Percentiles rank a stretch among this genome's conserved stretches.
Evolutionary conservation across 2,113 vertebrate genomes (phyloP).

Genomic region (Phyllostomus hastatus): DNA sequence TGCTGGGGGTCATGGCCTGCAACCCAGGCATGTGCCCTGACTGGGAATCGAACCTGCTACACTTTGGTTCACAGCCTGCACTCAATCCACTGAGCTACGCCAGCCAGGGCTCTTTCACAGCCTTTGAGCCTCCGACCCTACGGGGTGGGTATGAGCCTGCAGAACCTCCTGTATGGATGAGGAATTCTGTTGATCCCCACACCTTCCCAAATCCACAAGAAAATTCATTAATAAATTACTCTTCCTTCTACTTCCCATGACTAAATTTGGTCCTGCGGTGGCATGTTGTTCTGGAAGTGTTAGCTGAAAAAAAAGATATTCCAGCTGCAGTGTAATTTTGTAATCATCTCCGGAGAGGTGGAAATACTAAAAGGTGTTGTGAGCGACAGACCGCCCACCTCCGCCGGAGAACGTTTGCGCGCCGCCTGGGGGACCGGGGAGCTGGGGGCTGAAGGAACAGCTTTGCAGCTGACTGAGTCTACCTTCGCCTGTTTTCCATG

Average conservation of each 20-base stretch:
- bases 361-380: conserved; percentile 27
- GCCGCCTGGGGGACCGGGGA: neutral
- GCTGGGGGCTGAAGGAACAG: neutral
- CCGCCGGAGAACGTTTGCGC: neutral
- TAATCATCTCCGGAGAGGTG: conserved; percentile 11
- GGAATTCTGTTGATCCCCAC: neutral
- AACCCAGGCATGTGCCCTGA: too few relatives aligned
- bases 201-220: neutral
- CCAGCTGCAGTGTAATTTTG: neutral
- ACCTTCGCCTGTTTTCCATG: conserved; percentile 43
- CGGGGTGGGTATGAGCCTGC: rapidly evolving
- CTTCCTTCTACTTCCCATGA: neutral
- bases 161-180: neutral
- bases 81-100: too few relatives aligned
- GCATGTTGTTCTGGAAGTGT: neutral
- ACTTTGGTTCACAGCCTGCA: too few relatives aligned
- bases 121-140: neutral
- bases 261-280: neutral
- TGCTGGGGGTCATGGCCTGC: too few relatives aligned
- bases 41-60: too few relatives aligned
- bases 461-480: conserved; percentile 41
- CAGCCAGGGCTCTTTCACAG: neutral
- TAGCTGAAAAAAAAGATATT: neutral
- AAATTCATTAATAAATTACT: neutral
- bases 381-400: neutral